Evolutionary conservation across 1,140 invertebrate species (phyloP), one percentile per base, ranked within the genome.

Genomic region (Cydia pomonella): DNA sequence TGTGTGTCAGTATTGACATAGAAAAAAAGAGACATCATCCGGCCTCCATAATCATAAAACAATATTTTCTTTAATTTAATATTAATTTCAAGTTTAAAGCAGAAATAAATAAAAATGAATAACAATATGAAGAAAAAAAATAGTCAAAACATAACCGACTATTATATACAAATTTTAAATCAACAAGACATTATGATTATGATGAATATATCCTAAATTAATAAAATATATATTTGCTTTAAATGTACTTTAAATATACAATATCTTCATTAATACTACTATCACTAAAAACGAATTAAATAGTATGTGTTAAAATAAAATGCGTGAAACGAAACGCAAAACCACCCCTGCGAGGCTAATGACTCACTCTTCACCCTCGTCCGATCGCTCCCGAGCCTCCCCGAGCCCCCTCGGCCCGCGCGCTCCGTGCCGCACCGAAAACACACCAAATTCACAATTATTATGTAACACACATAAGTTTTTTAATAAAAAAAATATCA

Each of bases 401-500:
- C 80, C 87, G 87, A 91, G 76, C 73, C 38, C 41, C 73, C 76
- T 87, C 87, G 86, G 71, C 44, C 71, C 62, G 18, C 7, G 84
- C 84, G 85, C 83, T 81, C 74, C 7, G 64, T 44, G 27, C 72
- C 76, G 73, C 85, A 85, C 83, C 78, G 74, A 89, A 89, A 91
- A 90, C 84, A 90, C 85, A 83, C 82, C 79, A 79, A 80, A 82
- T 81, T 79, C 73, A 79, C 82, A 29, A 86, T 71, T 80, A 88
- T 92, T 92, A 92, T 87, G 85, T 92, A 92, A 92, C 82, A 78
- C 74, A 78, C 79, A 78, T 78, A 79, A 80, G 79, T 82, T 82
- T 80, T 82, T 76, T 80, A 73, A 79, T 53, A 75, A 78, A 76
- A 77, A 71, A 76, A 73, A 66, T 75, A 75, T 77, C 72, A 47